These are phyloP conservation scores for Lathamus discolor DNA, from an alignment of 2,113 vertebrate species.

Conservation along the genomic window DNA sequence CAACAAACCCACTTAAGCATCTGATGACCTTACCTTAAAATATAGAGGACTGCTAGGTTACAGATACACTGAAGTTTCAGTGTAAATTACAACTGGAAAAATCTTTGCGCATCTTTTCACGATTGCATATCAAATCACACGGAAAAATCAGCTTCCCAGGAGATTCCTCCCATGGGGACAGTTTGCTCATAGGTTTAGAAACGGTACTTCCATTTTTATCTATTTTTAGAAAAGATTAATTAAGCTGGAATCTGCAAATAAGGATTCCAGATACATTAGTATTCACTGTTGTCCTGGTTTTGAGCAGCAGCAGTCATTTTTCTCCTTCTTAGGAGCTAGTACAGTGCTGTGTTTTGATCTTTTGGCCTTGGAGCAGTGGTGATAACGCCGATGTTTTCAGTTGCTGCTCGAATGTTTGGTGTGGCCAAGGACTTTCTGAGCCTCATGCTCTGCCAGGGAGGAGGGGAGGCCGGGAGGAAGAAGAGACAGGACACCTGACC, in stretches of 20 bases:
- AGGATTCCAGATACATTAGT: background rate
- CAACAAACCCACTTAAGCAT: background rate
- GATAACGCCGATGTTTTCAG: too few relatives aligned
- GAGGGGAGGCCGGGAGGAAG: too few relatives aligned
- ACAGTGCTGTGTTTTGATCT: too few relatives aligned
- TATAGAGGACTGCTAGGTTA: background rate
- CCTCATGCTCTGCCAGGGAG: too few relatives aligned
- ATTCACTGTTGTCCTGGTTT: too few relatives aligned
- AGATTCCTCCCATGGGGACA: background rate
- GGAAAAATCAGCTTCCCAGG: background rate
- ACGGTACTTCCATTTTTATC: background rate
- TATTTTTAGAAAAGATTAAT: background rate
- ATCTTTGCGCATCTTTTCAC: background rate
- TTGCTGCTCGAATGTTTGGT: too few relatives aligned
- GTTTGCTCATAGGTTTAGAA: background rate
- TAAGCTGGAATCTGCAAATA: background rate
- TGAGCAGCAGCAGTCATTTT: too few relatives aligned
- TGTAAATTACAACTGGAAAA: background rate
- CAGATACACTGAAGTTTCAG: background rate
- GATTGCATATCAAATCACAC: background rate
- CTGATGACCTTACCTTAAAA: background rate
- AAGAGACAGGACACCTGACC: too few relatives aligned
- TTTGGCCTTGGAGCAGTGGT: too few relatives aligned
- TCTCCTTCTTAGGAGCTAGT: too few relatives aligned
- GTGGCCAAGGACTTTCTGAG: too few relatives aligned